These are phyloP conservation scores for Toxonevra muliebris DNA, from an alignment of 2,888 invertebrate genomes.

Conservation along the genomic window DNA sequence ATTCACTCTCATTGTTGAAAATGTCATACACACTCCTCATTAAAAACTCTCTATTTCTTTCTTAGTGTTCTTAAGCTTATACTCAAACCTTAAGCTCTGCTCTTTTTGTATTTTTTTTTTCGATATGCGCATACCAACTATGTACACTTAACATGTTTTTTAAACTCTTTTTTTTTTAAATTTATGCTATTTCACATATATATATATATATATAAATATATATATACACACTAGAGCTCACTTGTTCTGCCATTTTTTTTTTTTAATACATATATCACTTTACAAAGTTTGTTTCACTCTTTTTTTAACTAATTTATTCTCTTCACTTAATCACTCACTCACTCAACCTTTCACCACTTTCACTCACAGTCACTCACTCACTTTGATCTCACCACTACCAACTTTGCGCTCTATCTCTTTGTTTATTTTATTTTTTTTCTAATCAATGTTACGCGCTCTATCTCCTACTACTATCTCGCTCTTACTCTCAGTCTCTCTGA, in stretches of 20 bases:
- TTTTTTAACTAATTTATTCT: constrained; percentile 7
- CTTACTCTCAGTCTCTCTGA: constrained; percentile 36
- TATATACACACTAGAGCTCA: too few species aligned
- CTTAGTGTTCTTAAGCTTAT: too few species aligned
- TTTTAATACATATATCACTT: not conserved
- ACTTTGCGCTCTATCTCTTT: constrained; percentile 27
- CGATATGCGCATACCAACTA: too few species aligned
- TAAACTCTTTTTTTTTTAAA: too few species aligned
- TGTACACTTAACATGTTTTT: too few species aligned
- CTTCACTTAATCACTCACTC: constrained; percentile 17
- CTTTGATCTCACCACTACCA: not conserved
- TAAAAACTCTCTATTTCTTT: too few species aligned
- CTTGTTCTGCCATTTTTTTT: constrained; percentile 22
- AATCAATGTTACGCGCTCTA: constrained; percentile 15
- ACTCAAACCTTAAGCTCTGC: too few species aligned
- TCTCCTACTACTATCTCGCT: constrained; percentile 18
- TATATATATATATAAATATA: too few species aligned
- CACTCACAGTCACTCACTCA: not conserved
- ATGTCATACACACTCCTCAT: too few species aligned
- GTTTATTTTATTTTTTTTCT: constrained; percentile 26
- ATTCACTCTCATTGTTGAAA: too few species aligned
- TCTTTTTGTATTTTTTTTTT: too few species aligned
- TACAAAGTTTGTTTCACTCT: constrained; percentile 25
- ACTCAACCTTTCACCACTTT: constrained; percentile 14
- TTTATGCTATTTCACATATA: too few species aligned